Evolutionary conservation across 2,888 invertebrate genomes (phyloP).

Genomic region (Lepeophtheirus nordmannii): DNA sequence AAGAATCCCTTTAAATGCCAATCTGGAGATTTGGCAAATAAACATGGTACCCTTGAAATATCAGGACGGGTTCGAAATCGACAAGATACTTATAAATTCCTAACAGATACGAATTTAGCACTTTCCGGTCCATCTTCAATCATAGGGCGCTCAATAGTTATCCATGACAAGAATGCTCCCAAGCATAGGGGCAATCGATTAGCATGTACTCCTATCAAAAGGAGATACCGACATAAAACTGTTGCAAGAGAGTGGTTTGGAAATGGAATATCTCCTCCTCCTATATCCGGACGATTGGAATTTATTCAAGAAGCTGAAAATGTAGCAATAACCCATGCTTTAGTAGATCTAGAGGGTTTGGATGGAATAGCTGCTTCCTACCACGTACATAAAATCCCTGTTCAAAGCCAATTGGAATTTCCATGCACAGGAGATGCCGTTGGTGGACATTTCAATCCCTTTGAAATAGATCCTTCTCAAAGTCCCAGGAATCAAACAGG

Average conservation of each 20-base stretch:
- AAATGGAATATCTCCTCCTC: constrained; percentile 44
- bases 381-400: constrained; percentile 67
- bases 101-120: constrained; percentile 60
- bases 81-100: constrained; percentile 51
- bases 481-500: constrained; percentile 50
- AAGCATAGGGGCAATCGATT: constrained; percentile 70
- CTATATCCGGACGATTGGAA: constrained; percentile 56
- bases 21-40: constrained; percentile 51
- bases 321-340: constrained; percentile 57
- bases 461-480: constrained; percentile 47
- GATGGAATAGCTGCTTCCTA: constrained; percentile 49
- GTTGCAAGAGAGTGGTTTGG: constrained; percentile 76
- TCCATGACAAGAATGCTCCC: constrained; percentile 74
- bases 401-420: constrained; percentile 64
- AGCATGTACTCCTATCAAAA: constrained; percentile 55
- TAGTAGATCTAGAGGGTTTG: constrained; percentile 57
- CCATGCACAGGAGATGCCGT: constrained; percentile 69
- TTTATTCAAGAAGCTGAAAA: constrained; percentile 55
- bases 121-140: constrained; percentile 57
- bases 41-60: constrained; percentile 51
- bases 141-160: constrained; percentile 63
- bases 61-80: constrained; percentile 49
- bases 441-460: constrained; percentile 74
- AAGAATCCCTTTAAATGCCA: constrained; percentile 33
- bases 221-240: constrained; percentile 35